Base-by-base conservation (phyloP, 2,888 invertebrate genomes). In the Glaucopsyche alexis region DNA sequence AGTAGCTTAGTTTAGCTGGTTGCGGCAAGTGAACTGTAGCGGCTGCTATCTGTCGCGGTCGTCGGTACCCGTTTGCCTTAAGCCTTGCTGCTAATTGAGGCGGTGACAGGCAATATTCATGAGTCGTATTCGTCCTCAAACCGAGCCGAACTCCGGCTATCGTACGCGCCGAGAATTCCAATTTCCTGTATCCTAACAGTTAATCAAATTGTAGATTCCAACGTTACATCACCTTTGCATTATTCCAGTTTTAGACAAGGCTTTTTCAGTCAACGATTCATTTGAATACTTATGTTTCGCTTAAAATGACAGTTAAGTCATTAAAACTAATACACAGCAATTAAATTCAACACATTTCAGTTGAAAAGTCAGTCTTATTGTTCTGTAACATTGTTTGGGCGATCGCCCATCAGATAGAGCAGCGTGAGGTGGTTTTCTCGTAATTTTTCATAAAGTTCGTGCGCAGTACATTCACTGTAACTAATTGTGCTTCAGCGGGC, bases 41-140 rank as follows among this genome's bases (percentile, higher is more conserved):
- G 29, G 13, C 60, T 7, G 13, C 2, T 2, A 29, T 4, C 1
- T 29, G 60, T 38, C 29, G 60, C 60, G 13, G 60, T 60, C 60
- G 60, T 60, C 7, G 29, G 60, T 19, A 6, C 29, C 19, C 19
- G 55, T 55, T 9, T 19, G 19, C 13, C 29, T 29, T 6, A 29
- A 16, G 7, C 60, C 29, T 60, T 8, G 42, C 29, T 67, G 49
- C 47, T 69, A 49, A 49, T 49, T 47, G 49, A 47, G 49, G 8
- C 19, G 14, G 19, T 47, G 67, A 47, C 69, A 29, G 42, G 19
- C 47, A 47, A 49, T 67, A 67, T 69, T 69, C 69, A 69, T 49
- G 69, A 49, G 6, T 60, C 29, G 29, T 29, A 29, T 19, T 29
- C 47, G 69, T 49, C 69, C 69, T 49, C 47, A 69, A 69, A 69